Conservation (phyloP, 2,797 vertebrate genomes). For the Hirundo rustica region DNA sequence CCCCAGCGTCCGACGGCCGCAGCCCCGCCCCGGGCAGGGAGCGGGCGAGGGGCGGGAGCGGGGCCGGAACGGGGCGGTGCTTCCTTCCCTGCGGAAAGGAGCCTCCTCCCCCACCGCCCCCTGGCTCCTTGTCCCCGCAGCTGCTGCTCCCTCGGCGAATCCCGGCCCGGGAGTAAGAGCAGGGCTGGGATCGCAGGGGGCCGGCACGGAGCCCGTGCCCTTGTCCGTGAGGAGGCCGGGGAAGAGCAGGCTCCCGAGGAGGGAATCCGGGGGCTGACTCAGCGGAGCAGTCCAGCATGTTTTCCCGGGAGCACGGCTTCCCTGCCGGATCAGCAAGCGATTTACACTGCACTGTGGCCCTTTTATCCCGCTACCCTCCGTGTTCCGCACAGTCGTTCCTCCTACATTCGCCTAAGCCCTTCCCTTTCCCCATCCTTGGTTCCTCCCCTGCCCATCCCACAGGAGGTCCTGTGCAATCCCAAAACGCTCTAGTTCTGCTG, state of each 20-base stretch:
- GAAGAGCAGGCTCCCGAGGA: neutral
- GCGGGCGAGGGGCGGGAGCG: neutral
- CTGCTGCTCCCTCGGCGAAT: rapidly evolving
- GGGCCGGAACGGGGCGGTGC: no score
- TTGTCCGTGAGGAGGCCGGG: neutral
- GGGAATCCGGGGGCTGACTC: neutral
- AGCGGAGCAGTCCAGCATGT: neutral
- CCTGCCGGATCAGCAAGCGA: neutral
- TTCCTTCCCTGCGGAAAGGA: rapidly evolving
- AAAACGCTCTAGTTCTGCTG: rapidly evolving
- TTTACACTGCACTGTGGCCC: neutral
- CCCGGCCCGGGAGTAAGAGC: neutral
- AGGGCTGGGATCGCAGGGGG: neutral
- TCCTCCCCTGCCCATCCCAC: no score
- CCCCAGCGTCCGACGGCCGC: neutral
- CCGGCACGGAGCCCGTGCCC: neutral
- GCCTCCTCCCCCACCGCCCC: no score
- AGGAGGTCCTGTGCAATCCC: neutral
- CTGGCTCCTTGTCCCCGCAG: neutral
- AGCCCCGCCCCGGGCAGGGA: neutral
- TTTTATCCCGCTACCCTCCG: neutral
- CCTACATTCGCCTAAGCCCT: no score
- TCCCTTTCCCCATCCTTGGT: neutral
- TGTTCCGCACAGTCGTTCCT: neutral
- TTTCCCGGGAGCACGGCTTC: neutral